Conservation (phyloP, 1,140 invertebrate species). For the Heliconius hermathena region DNA sequence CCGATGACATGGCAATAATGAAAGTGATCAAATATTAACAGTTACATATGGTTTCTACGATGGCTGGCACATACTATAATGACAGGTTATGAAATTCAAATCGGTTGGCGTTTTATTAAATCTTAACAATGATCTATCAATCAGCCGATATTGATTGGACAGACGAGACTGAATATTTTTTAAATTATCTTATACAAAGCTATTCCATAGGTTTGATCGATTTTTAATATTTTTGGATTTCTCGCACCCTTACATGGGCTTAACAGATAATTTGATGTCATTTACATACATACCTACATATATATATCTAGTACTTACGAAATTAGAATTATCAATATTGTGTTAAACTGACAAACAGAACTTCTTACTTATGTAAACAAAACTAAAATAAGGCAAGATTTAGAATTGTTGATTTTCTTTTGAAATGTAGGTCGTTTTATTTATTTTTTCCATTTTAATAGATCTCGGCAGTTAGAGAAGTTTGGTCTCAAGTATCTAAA, state of each 20-base stretch:
- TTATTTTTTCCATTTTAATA: too few relatives aligned
- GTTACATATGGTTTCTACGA: not conserved
- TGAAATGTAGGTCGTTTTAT: too few relatives aligned
- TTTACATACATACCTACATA: too few relatives aligned
- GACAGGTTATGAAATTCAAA: slow-evolving; percentile 9
- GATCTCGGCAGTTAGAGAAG: too few relatives aligned
- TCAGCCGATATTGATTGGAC: not conserved
- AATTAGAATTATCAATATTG: too few relatives aligned
- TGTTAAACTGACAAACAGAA: too few relatives aligned
- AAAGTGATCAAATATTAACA: slow-evolving; percentile 7
- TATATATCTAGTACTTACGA: too few relatives aligned
- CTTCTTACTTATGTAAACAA: too few relatives aligned
- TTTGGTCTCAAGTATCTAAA: too few relatives aligned
- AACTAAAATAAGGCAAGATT: too few relatives aligned
- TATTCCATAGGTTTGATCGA: not conserved
- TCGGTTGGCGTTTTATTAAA: slow-evolving; percentile 9
- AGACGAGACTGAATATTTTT: not conserved
- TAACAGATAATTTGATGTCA: too few relatives aligned
- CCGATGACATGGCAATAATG: slow-evolving; percentile 54
- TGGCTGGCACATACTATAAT: not conserved
- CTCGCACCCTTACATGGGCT: not conserved
- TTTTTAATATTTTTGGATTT: not conserved
- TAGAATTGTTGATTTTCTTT: too few relatives aligned
- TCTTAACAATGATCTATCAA: slow-evolving; percentile 6
- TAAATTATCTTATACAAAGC: slow-evolving; percentile 4